Evolutionary conservation across 2,888 invertebrate species (phyloP), one percentile per base, ranked within the genome.

Genomic region (Protodeltote pygarga): DNA sequence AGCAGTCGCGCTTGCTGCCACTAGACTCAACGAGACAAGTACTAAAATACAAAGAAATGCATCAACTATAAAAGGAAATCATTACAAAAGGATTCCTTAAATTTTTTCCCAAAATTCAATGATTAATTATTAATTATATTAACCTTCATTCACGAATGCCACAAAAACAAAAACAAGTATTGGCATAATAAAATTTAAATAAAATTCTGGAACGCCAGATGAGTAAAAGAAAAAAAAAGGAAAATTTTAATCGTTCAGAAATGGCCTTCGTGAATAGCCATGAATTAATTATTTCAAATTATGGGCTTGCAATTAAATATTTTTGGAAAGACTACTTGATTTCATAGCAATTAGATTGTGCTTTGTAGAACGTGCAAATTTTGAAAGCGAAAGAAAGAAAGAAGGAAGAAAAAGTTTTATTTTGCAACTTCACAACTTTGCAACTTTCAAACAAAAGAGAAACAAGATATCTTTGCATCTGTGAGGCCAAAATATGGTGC

Each of bases 161-260:
- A n/a, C n/a, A n/a, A n/a, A 13, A 1, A 48, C 16, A 58, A 62
- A 62, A 62, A 53, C 46, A 10, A 5, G 49, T 49, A 28, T 38
- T 27, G 49, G 25, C 59, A 40, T 40, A 37, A 42, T 62, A 34
- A 32, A 52, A 42, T 63, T 46, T 58, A 50, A 61, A 57, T 58
- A 41, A 10, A 20, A 3, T 15, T 27, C 21, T 51, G n/a, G n/a
- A n/a, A n/a, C n/a, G 21, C 29, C 19, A 45, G 14, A 38, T 55
- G 23, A 8, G 9, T 23, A 16, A 16, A 38, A 11, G 34, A 28
- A 54, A 25, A n/a, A 27, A 16, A 16, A 38, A 11, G 34, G 24
- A 54, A 25, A 34, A 23, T 31, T 16, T 55, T 57, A 35, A 50
- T 38, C 33, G 42, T 16, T 55, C 10, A 2, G 3, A 38, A 27